These are phyloP conservation scores for Apis mellifera DNA, from an alignment of 1,140 invertebrate genomes.

Conservation along the genomic window Amel_HAv3.1 CM009941.2:16170501-16171000, in stretches of 20 bases:
- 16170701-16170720: slow-evolving; percentile 72
- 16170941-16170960: slow-evolving; percentile 57
- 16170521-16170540: too few relatives aligned
- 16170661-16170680: too few relatives aligned
- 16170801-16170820: slow-evolving; percentile 65
- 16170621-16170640: slow-evolving; percentile 68
- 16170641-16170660: too few relatives aligned
- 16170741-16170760: slow-evolving; percentile 61
- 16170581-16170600: slow-evolving; percentile 68
- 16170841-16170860: neutral
- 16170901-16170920: slow-evolving; percentile 71
- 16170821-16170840: neutral
- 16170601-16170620: slow-evolving; percentile 61
- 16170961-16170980: slow-evolving; percentile 6
- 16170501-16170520: neutral
- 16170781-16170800: slow-evolving; percentile 68
- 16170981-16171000: neutral
- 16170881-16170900: slow-evolving; percentile 71
- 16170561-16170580: slow-evolving; percentile 64
- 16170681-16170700: slow-evolving; percentile 65
- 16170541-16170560: neutral
- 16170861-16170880: slow-evolving; percentile 61
- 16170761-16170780: slow-evolving; percentile 61
- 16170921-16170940: slow-evolving; percentile 73
- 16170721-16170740: slow-evolving; percentile 72